Evolutionary conservation across 1,140 invertebrate genomes (phyloP).

Genomic region (Heterodera schachtii): DNA sequence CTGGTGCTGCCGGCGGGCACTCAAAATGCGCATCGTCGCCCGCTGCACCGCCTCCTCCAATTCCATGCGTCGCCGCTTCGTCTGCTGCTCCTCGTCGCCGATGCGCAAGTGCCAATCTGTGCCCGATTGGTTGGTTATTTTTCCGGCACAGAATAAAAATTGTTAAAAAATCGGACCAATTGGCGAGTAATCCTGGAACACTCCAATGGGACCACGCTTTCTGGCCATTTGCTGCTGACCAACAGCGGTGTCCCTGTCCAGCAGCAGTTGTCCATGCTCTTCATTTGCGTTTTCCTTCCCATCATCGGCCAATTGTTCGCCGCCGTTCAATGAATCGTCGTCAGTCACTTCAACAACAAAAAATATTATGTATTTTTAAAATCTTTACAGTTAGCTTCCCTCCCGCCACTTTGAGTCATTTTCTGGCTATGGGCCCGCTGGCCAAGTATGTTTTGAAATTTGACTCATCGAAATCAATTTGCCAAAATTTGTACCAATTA

Average conservation of each 20-base stretch:
- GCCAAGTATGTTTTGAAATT: too few species aligned
- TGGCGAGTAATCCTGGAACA: constrained; percentile 15
- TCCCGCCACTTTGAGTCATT: too few species aligned
- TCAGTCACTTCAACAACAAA: not conserved
- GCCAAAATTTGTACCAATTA: too few species aligned
- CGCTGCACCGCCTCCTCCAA: constrained; percentile 18
- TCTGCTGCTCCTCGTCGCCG: constrained; percentile 20
- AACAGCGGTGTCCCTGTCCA: not conserved
- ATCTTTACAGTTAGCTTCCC: too few species aligned
- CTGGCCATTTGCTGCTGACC: not conserved
- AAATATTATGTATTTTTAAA: too few species aligned
- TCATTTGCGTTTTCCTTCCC: not conserved
- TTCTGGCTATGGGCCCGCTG: too few species aligned
- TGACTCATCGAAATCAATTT: too few species aligned
- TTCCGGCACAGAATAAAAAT: not conserved
- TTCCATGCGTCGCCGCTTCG: constrained; percentile 17
- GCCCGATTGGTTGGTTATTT: not conserved
- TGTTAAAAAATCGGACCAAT: constrained; percentile 9
- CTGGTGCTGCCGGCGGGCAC: not conserved
- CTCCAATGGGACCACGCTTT: constrained; percentile 1
- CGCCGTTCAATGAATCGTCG: not conserved
- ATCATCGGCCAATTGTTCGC: not conserved
- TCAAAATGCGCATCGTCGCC: constrained; percentile 14
- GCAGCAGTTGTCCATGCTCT: not conserved
- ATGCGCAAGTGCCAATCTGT: constrained; percentile 28